Evolutionary conservation across 1,140 invertebrate species (phyloP).

Genomic region (Pogonomyrmex californicus): DNA sequence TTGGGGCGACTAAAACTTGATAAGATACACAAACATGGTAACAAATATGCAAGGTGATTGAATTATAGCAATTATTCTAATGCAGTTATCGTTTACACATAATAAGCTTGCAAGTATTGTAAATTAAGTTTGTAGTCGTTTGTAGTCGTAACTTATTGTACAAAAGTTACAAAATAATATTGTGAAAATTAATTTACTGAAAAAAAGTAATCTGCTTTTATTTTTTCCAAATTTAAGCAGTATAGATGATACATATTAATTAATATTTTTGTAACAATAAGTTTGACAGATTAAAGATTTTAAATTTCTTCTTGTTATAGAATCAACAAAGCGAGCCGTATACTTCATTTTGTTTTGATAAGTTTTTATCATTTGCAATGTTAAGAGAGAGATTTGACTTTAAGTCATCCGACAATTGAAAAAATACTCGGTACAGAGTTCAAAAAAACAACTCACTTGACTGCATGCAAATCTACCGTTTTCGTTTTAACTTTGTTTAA

Average conservation of each 20-base stretch:
- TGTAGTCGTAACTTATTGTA: background rate
- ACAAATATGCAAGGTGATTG: background rate
- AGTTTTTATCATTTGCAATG: background rate
- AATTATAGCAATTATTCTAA: slow-evolving; percentile 7
- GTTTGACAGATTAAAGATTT: background rate
- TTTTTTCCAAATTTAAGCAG: background rate
- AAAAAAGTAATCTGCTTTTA: background rate
- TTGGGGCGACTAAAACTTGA: slow-evolving; percentile 70
- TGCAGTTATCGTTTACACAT: background rate
- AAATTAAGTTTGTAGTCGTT: slow-evolving; percentile 6
- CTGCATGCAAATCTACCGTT: background rate
- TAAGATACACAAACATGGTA: background rate
- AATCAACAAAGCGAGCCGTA: background rate
- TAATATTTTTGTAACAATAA: background rate
- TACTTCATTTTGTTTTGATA: background rate
- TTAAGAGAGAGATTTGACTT: background rate
- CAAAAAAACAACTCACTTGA: no score
- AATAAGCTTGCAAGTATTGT: background rate
- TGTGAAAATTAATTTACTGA: background rate
- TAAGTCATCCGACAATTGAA: no score
- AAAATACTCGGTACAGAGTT: background rate
- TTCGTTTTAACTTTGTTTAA: background rate
- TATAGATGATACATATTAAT: background rate
- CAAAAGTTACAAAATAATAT: background rate
- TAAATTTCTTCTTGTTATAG: background rate